Conservation (phyloP, 2,113 vertebrate species). For the Rhea pennata region DNA sequence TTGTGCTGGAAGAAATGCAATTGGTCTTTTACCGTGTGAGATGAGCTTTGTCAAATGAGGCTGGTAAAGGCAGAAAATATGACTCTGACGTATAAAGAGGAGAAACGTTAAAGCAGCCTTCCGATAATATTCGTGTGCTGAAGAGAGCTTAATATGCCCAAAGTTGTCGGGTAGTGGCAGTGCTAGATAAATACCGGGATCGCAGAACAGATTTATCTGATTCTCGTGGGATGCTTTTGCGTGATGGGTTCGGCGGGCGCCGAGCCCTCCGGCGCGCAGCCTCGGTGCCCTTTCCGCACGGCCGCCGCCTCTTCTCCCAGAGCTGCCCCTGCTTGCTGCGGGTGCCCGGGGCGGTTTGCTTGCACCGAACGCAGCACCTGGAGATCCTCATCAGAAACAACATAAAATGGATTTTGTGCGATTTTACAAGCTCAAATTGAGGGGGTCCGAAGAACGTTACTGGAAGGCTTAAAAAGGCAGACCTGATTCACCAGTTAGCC, state of each 20-base stretch:
- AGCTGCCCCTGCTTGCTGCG: too few relatives aligned
- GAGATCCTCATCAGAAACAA: not conserved
- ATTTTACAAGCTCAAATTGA: not conserved
- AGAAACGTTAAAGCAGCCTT: not conserved
- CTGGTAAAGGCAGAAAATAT: not conserved
- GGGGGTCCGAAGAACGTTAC: not conserved
- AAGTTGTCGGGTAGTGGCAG: not conserved
- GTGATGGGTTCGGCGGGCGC: not conserved
- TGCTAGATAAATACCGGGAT: not conserved
- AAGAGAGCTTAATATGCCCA: not conserved
- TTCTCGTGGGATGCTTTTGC: not conserved
- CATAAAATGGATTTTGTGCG: not conserved
- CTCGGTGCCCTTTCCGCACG: too few relatives aligned
- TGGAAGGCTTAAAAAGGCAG: rapidly evolving
- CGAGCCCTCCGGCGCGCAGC: too few relatives aligned
- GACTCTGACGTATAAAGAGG: not conserved
- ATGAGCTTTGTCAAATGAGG: not conserved
- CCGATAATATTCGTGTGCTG: not conserved
- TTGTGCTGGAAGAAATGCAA: not conserved
- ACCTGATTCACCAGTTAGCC: not conserved
- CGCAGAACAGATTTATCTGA: not conserved
- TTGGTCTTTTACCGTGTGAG: not conserved
- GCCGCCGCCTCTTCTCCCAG: too few relatives aligned
- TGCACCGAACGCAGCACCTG: not conserved
- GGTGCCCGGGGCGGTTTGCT: too few relatives aligned